Conservation (phyloP, 2,113 vertebrate species). For the human (Homo sapiens) region DNA sequence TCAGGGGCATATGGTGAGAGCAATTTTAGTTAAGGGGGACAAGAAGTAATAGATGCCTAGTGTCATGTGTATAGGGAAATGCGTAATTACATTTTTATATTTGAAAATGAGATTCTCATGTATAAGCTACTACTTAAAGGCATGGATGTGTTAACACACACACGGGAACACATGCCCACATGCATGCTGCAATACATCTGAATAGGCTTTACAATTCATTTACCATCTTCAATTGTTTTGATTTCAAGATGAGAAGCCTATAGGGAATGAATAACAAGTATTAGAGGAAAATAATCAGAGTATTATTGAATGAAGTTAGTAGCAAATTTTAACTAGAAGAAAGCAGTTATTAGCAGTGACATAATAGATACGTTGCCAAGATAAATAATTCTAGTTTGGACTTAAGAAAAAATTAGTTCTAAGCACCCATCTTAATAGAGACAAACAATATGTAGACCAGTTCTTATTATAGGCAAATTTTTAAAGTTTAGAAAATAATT, state of each 20-base stretch:
- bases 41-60: background rate
- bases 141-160: background rate
- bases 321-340: conserved; percentile 48
- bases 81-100: background rate
- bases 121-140: background rate
- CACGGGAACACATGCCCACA: background rate
- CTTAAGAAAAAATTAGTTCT: conserved; percentile 10
- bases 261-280: background rate
- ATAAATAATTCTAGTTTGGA: conserved; percentile 31
- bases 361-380: background rate
- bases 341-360: conserved; percentile 6
- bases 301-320: background rate
- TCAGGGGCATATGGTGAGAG: background rate
- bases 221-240: background rate
- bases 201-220: background rate
- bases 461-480: background rate
- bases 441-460: background rate
- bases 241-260: background rate
- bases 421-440: background rate
- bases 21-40: background rate
- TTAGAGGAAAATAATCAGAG: background rate
- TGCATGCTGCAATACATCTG: background rate
- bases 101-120: background rate
- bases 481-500: background rate
- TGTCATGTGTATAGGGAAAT: background rate